phyloP scores from a whole-genome alignment of 2,797 vertebrate species.

The Choloepus didactylus region DNA sequence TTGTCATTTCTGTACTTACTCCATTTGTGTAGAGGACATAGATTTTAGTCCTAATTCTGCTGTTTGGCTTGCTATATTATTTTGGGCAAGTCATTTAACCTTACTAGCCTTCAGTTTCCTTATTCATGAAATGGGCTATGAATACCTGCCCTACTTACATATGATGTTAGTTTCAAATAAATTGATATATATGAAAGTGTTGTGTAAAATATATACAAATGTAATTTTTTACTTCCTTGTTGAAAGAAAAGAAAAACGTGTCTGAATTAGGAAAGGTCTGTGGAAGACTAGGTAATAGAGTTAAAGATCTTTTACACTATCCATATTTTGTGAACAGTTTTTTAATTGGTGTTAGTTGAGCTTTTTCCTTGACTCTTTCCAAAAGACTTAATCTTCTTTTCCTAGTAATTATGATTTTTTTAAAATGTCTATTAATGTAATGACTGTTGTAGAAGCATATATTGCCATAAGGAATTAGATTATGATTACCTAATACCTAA shows the following conservation, averaged over 20 bases:
- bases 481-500: slow-evolving; percentile 34
- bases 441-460: slow-evolving; percentile 22
- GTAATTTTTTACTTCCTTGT: not conserved
- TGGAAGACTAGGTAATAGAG: not conserved
- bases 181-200: not conserved
- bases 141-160: not conserved
- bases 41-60: slow-evolving; percentile 11
- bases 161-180: slow-evolving; percentile 47
- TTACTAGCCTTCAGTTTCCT: slow-evolving; percentile 21
- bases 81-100: slow-evolving; percentile 26
- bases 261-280: slow-evolving; percentile 46
- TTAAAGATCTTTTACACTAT: slow-evolving; percentile 11
- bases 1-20: slow-evolving; percentile 1
- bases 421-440: slow-evolving; percentile 37
- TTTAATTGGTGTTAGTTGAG: slow-evolving; percentile 28
- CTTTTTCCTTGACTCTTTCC: not conserved
- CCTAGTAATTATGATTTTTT: slow-evolving; percentile 50
- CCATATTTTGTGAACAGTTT: slow-evolving; percentile 5
- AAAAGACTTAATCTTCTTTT: slow-evolving; percentile 51
- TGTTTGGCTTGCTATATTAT: not conserved
- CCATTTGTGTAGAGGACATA: not conserved
- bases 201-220: slow-evolving; percentile 5
- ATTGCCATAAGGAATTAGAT: slow-evolving; percentile 13
- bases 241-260: not conserved
- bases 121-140: slow-evolving; percentile 13